Conservation (phyloP, 1,140 invertebrate species). For the Aphaenogaster rudis region DNA sequence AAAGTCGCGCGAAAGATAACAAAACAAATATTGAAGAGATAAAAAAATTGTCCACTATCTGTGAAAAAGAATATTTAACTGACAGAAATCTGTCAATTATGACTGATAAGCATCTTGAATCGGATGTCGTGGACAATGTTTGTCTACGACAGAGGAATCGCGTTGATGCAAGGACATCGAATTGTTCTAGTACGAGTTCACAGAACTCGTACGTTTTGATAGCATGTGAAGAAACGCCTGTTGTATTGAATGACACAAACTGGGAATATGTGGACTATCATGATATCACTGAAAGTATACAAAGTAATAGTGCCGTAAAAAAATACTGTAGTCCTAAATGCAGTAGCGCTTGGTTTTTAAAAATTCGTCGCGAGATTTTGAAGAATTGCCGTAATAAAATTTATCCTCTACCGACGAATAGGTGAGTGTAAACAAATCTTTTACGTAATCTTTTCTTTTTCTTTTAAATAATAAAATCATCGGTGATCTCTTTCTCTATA, state of each 20-base stretch:
- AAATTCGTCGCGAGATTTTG: slow-evolving; percentile 73
- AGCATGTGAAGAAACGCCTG: slow-evolving; percentile 43
- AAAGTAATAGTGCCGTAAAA: neutral
- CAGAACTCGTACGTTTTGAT: slow-evolving; percentile 50
- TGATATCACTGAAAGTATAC: slow-evolving; percentile 48
- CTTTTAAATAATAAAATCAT: neutral
- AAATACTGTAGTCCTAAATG: slow-evolving; percentile 56
- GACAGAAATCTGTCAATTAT: slow-evolving; percentile 74
- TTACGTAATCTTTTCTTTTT: neutral
- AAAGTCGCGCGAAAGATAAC: neutral
- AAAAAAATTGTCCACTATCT: neutral
- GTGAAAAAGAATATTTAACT: neutral
- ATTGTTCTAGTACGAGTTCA: neutral
- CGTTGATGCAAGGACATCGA: neutral
- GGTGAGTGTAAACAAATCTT: slow-evolving; percentile 68
- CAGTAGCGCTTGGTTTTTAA: slow-evolving; percentile 70
- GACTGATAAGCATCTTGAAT: slow-evolving; percentile 67
- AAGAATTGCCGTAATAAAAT: slow-evolving; percentile 75
- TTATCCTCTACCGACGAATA: slow-evolving; percentile 53
- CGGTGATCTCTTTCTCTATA: neutral
- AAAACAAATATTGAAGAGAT: neutral
- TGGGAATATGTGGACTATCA: slow-evolving; percentile 37
- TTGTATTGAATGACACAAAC: slow-evolving; percentile 11
- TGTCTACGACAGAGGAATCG: slow-evolving; percentile 2
- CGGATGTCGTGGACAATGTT: slow-evolving; percentile 10